Base-by-base conservation (phyloP, 2,888 invertebrate genomes). In the Tachina fera region DNA sequence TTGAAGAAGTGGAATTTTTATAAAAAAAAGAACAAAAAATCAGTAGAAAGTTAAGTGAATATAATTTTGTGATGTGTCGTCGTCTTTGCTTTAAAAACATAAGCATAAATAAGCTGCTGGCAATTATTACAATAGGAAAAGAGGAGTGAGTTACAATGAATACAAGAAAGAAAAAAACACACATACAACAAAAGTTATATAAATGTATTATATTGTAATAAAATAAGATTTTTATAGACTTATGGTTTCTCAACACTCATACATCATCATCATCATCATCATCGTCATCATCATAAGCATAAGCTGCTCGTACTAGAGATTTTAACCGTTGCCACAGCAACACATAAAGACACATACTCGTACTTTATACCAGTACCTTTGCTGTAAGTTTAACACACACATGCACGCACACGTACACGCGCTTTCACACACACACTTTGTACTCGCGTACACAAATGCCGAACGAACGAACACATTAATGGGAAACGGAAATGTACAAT, bases 401-500 rank as follows among this genome's bases (percentile, higher is more conserved):
- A 22, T 19, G 41, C 47, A 22, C 45, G 41, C 22, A 60, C 41
- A 49, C 49, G 6, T 4, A 51, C 9, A n/a, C 13, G 49, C 49
- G 22, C 68, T 31, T n/a, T 51, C 19, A 47, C 51, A 75, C 47
- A 31, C 31, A 31, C 31, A 63, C 53, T 70, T 72, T 31, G 0
- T 41, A n/a, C n/a, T n/a, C n/a, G n/a, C n/a, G n/a, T n/a, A 19
- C 31, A 45, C 19, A 45, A 47, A 51, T 72, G 75, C 51, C 60
- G 16, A 49, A 31, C 22, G 11, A 65, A 63, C 60, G 16, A 49
- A 31, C 22, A 14, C 71, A 63, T 65, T 70, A 67, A 76, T 78
- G 74, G 70, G 79, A 71, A 83, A 86, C 86, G 86, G 86, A 86
- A 86, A 83, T 86, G 86, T 80, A 80, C 86, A 86, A 86, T 86